Percentiles rank a stretch among this genome's conserved stretches.
These are phyloP conservation scores for Sebastes trivittatus DNA, from an alignment of 2,797 vertebrate genomes.

Conservation along the genomic window DNA sequence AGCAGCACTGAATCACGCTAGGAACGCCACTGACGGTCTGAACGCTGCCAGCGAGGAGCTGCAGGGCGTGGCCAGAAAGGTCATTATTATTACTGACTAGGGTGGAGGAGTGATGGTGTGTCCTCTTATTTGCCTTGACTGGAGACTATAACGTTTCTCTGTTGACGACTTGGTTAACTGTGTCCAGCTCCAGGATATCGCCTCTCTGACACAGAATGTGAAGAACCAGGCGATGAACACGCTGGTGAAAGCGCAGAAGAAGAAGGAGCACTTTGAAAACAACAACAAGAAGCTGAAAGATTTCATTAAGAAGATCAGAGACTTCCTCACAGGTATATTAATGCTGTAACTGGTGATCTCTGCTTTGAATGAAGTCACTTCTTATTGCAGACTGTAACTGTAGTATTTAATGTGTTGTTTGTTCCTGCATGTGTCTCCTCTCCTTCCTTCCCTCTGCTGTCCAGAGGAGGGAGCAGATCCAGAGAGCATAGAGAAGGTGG, in stretches of 20 bases:
- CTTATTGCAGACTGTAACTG: not conserved
- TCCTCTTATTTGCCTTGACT: not conserved
- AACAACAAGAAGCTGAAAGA: slow-evolving; percentile 84
- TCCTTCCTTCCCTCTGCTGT: not conserved
- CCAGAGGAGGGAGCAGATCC: slow-evolving; percentile 90
- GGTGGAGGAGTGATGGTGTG: not conserved
- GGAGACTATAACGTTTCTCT: not conserved
- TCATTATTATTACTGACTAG: slow-evolving; percentile 28
- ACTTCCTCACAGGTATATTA: slow-evolving; percentile 86
- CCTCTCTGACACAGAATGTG: slow-evolving; percentile 79
- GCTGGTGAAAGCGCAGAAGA: slow-evolving; percentile 78
- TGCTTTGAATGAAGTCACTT: not conserved
- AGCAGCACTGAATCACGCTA: slow-evolving; percentile 67
- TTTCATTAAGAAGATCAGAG: slow-evolving; percentile 87
- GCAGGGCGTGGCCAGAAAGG: slow-evolving; percentile 80
- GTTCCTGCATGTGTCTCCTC: not conserved
- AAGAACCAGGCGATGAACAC: slow-evolving; percentile 80
- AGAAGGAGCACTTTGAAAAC: slow-evolving; percentile 81
- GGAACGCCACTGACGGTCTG: slow-evolving; percentile 71
- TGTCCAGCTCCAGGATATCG: slow-evolving; percentile 84
- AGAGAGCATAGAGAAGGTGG: slow-evolving; percentile 88
- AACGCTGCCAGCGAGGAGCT: slow-evolving; percentile 75
- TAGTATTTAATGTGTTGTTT: not conserved
- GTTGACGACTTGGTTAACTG: not conserved
- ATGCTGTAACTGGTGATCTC: not conserved